Base-by-base conservation (phyloP, 2,797 vertebrate species). In the Calcarius lapponicus region DNA sequence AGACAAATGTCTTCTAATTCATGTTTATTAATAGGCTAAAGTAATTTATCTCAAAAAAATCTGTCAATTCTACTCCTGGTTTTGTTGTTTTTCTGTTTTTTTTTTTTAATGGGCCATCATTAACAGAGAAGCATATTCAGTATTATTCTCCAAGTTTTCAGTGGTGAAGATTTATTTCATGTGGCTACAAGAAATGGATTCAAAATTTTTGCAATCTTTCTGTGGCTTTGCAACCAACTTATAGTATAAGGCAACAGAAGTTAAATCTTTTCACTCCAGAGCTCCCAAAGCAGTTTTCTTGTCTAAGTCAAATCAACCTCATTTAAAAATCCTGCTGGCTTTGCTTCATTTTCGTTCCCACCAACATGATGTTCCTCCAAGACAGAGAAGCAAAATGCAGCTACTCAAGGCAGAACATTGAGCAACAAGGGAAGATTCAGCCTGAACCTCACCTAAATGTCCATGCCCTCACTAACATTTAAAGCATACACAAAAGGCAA, bases 351-450 rank as follows among this genome's bases (percentile, higher is more conserved):
- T 80, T 65, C 0, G 0, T 76, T 69, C 40, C 17, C 25, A 83
- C 24, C 38, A 50, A 40, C 7, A 20, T 0, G 12, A 73, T 22
- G 42, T 8, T 90, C 43, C 34, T 79, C 17, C 0, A 0, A 38
- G 42, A 26, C 28, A 36, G 20, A 36, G 48, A 53, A 80, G 28
- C 53, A 61, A 57, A 92, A 74, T 4, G 45, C 42, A 73, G 10
- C 40, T 32, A 18, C 28, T 51, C 6, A 19, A 64, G 47, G 31
- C 6, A 75, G 29, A 90, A 32, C 10, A 29, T 2, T 17, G 71
- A 64, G 28, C 11, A 90, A 12, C 7, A 90, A 36, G 3, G 2
- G 42, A 64, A 75, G 25, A 28, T 31, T 84, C 51, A 50, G n/a
- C 29, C 71, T 36, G 19, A 89, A 66, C 21, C 40, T 28, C 11